Percentiles rank a stretch among this genome's conserved stretches.
Evolutionary conservation across 2,113 vertebrate genomes (phyloP).

Genomic region (Bos indicus): DNA sequence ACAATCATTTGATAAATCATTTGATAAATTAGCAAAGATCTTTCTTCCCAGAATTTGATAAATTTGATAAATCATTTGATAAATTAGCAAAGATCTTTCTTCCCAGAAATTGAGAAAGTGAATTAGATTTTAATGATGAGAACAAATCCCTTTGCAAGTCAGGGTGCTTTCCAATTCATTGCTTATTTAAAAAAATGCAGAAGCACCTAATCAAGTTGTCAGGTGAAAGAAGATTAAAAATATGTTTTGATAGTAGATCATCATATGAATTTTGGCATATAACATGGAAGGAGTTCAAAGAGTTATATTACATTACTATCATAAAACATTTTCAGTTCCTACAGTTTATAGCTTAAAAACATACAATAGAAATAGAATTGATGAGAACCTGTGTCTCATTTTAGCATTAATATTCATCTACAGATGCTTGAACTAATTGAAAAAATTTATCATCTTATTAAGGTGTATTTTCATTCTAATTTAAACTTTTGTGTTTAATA

Average conservation of each 20-base stretch:
- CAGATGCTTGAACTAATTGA: neutral
- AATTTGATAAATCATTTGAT: neutral
- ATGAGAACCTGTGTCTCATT: neutral
- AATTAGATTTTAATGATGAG: slow-evolving; percentile 16
- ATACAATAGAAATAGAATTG: neutral
- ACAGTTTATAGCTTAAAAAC: neutral
- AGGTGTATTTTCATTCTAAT: neutral
- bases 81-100: neutral
- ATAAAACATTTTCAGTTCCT: neutral
- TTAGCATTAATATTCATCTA: neutral
- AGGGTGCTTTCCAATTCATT: neutral
- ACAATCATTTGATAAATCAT: slow-evolving; percentile 14
- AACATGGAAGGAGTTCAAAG: neutral
- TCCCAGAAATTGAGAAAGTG: slow-evolving; percentile 23
- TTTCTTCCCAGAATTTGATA: slow-evolving; percentile 22
- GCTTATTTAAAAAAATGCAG: neutral
- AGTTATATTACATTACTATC: neutral
- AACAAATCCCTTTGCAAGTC: neutral
- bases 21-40: neutral
- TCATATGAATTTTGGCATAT: neutral
- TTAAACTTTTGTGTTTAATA: neutral
- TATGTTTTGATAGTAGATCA: slow-evolving; percentile 12
- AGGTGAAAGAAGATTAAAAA: neutral
- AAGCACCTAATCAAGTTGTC: slow-evolving; percentile 4
- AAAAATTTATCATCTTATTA: neutral